Percentiles rank a stretch among this genome's conserved stretches.
These are phyloP conservation scores for Plotosus lineatus DNA, from an alignment of 2,113 vertebrate genomes.

Conservation along the genomic window DNA sequence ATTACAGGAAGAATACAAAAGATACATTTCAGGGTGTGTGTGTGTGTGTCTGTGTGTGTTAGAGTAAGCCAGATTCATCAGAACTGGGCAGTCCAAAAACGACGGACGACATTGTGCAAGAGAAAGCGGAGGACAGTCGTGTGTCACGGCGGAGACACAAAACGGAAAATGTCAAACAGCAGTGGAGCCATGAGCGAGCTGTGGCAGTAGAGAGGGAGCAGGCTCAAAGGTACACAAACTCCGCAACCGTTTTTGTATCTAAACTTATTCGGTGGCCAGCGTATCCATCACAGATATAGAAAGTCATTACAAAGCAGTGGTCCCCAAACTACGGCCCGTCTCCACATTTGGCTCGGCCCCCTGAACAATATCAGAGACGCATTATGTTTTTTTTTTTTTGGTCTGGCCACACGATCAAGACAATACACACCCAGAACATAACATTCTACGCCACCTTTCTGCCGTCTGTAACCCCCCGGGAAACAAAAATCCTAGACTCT, in stretches of 20 bases:
- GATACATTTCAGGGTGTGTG: not conserved
- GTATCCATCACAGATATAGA: no score
- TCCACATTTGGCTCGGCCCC: no score
- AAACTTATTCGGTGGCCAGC: not conserved
- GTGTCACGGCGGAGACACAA: conserved; percentile 85
- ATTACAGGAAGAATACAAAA: not conserved
- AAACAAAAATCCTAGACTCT: no score
- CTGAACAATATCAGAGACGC: no score
- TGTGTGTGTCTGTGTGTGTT: conserved; percentile 16
- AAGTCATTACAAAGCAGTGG: not conserved
- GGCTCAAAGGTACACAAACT: conserved; percentile 77
- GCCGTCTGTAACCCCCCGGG: no score
- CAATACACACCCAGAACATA: no score
- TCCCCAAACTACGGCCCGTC: no score
- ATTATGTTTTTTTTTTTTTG: no score
- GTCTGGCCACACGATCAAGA: no score
- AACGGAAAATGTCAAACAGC: conserved; percentile 89
- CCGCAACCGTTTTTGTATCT: not conserved
- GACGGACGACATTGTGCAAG: conserved; percentile 93
- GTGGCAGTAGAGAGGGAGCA: conserved; percentile 81
- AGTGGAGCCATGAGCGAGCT: conserved; percentile 80
- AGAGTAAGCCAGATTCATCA: conserved; percentile 90
- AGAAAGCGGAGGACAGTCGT: conserved; percentile 86
- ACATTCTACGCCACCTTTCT: no score
- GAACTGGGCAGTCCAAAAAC: conserved; percentile 94